Percentiles rank a stretch among this genome's conserved stretches.
phyloP scores from a whole-genome alignment of 1,140 invertebrate species.

The Caenorhabditis brenneri region DNA sequence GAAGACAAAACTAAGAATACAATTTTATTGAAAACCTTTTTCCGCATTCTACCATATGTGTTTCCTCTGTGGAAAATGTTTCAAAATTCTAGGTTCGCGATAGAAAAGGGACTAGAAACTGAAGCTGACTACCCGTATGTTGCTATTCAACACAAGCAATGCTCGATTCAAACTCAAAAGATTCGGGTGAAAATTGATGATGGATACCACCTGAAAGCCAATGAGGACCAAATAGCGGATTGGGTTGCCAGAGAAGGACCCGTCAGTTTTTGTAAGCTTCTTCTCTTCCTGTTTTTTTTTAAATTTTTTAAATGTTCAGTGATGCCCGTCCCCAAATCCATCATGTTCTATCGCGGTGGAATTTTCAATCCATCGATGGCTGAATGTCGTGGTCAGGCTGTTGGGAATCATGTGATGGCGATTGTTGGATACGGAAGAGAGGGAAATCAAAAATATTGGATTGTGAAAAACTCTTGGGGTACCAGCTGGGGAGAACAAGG shows the following conservation, averaged over 20 bases:
- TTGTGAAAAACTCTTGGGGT: background rate
- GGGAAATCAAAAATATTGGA: background rate
- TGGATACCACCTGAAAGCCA: background rate
- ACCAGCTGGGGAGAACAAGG: background rate
- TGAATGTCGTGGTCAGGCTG: background rate
- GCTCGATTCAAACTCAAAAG: background rate
- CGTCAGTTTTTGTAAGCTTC: slow-evolving; percentile 9
- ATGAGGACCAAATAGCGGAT: background rate
- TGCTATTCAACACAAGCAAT: background rate
- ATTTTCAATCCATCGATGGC: slow-evolving; percentile 1
- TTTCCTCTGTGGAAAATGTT: no score
- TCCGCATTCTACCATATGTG: no score
- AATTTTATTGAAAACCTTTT: no score
- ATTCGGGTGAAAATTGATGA: background rate
- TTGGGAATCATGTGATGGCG: background rate
- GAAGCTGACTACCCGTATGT: background rate
- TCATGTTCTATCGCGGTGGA: slow-evolving; percentile 13
- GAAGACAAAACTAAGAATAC: no score
- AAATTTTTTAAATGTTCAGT: background rate
- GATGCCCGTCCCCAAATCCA: background rate
- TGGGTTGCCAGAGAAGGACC: slow-evolving; percentile 14
- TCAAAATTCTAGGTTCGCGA: background rate
- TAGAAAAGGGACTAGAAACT: background rate
- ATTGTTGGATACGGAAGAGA: slow-evolving; percentile 38
- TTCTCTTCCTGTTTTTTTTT: background rate